Evolutionary conservation across 2,797 vertebrate genomes (phyloP).

Genomic region (Coluber constrictor): DNA sequence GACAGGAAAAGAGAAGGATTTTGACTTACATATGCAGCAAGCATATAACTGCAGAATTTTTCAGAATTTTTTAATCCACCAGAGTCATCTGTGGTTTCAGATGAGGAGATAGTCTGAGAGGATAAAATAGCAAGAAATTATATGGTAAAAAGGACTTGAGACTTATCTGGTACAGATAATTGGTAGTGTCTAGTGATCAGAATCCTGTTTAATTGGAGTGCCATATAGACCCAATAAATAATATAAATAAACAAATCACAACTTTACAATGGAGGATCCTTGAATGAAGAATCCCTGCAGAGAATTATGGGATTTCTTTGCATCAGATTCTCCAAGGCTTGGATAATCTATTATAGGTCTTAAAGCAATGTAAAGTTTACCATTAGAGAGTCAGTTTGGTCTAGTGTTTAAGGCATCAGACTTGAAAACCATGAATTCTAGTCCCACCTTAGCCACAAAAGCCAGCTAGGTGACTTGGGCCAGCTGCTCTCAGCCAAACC

Average conservation of each 20-base stretch:
- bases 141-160: not conserved
- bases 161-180: not conserved
- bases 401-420: too few species aligned
- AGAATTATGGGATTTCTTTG: too few species aligned
- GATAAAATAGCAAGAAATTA: not conserved
- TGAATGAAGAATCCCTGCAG: not conserved
- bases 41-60: not conserved
- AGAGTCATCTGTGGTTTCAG: not conserved
- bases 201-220: not conserved
- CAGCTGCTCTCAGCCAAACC: too few species aligned
- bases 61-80: not conserved
- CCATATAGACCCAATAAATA: not conserved
- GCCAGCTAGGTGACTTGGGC: too few species aligned
- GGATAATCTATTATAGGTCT: too few species aligned
- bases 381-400: too few species aligned
- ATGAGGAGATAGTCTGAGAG: not conserved
- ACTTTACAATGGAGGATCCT: not conserved
- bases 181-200: not conserved
- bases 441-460: too few species aligned
- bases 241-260: not conserved
- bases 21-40: not conserved
- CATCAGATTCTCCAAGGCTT: too few species aligned
- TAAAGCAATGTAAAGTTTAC: too few species aligned
- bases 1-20: not conserved
- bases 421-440: too few species aligned